These are phyloP conservation scores for Globicephala melas DNA, from an alignment of 2,113 vertebrate genomes.

Conservation along the genomic window DNA sequence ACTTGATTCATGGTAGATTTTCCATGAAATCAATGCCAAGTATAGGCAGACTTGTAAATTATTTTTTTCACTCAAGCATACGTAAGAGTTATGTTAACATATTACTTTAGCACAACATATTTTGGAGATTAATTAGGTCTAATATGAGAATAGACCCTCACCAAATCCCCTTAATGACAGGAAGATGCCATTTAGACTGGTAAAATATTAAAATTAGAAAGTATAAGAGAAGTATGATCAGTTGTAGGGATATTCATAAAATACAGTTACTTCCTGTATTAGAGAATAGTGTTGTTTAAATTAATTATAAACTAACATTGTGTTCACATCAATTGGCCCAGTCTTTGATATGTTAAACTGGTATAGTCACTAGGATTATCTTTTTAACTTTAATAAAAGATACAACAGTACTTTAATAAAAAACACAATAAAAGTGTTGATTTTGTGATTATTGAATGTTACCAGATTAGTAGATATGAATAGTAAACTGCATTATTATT, in stretches of 20 bases:
- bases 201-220: constrained; percentile 32
- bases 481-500: neutral
- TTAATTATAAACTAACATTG: neutral
- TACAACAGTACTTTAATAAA: neutral
- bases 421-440: neutral
- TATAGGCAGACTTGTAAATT: neutral
- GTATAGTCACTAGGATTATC: neutral
- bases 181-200: neutral
- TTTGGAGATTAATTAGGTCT: neutral
- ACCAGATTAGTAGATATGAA: neutral
- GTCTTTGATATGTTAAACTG: neutral
- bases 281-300: neutral
- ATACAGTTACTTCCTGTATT: neutral
- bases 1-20: neutral
- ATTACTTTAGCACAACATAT: neutral
- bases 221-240: neutral
- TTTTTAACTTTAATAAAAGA: neutral
- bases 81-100: neutral
- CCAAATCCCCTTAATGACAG: neutral
- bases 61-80: neutral
- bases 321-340: neutral
- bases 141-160: neutral
- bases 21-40: constrained; percentile 15
- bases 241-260: neutral
- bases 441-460: neutral